Conservation (phyloP, 2,113 vertebrate genomes). For the Eleginops maclovinus region DNA sequence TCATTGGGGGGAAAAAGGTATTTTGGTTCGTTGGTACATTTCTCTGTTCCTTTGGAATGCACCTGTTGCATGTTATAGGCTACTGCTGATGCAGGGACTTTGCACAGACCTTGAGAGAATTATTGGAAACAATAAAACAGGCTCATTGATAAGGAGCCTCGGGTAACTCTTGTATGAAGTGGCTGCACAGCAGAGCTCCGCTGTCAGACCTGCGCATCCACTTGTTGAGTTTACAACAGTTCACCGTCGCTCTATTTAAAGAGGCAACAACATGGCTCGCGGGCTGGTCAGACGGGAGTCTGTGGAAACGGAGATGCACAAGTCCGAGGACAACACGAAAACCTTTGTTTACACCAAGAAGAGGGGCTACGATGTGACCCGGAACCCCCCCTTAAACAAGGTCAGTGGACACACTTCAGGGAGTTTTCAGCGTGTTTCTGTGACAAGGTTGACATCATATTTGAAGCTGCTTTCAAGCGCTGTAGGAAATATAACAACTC, state of each 20-base stretch:
- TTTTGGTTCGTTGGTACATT: background rate
- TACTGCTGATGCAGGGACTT: background rate
- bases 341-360: slow-evolving; percentile 84
- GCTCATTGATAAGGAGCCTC: slow-evolving; percentile 46
- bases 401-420: slow-evolving; percentile 61
- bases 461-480: slow-evolving; percentile 51
- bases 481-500: slow-evolving; percentile 6
- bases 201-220: slow-evolving; percentile 58
- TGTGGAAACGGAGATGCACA: slow-evolving; percentile 81
- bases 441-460: background rate
- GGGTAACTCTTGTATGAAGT: background rate
- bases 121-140: slow-evolving; percentile 1
- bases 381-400: slow-evolving; percentile 91
- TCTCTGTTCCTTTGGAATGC: background rate
- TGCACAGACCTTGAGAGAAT: slow-evolving; percentile 3
- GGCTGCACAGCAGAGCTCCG: background rate
- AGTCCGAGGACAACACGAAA: slow-evolving; percentile 62
- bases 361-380: slow-evolving; percentile 88
- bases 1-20: background rate
- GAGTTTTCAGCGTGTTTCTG: slow-evolving; percentile 26
- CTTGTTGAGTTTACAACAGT: slow-evolving; percentile 74
- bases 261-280: slow-evolving; percentile 80
- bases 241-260: slow-evolving; percentile 79
- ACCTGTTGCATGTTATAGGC: slow-evolving; percentile 15
- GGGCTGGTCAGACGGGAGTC: slow-evolving; percentile 78